Percentiles rank a stretch among this genome's conserved stretches.
Evolutionary conservation across 2,888 invertebrate species (phyloP).

Genomic region (Parnassius orleans): DNA sequence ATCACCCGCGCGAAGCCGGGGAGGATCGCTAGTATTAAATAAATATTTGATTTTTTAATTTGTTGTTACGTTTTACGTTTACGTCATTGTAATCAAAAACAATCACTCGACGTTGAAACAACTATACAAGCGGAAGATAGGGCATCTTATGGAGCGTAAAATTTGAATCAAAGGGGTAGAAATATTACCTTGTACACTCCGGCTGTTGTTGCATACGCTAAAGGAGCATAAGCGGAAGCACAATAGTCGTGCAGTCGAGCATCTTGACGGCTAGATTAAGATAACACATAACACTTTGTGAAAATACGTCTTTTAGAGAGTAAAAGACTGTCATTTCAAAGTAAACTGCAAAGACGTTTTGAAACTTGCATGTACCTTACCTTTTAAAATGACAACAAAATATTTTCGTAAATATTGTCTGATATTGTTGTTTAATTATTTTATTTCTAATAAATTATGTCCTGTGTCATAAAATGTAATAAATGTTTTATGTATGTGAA

Average conservation of each 20-base stretch:
- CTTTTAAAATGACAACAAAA: slow-evolving; percentile 31
- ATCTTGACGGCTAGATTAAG: slow-evolving; percentile 64
- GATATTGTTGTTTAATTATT: no score
- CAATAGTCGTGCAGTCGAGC: slow-evolving; percentile 51
- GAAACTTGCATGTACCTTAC: slow-evolving; percentile 28
- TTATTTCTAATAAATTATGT: no score
- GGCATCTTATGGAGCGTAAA: slow-evolving; percentile 36
- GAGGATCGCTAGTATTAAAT: no score
- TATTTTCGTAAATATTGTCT: no score
- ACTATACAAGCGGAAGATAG: slow-evolving; percentile 40
- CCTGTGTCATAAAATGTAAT: no score
- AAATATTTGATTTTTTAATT: no score
- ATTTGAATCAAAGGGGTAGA: slow-evolving; percentile 57
- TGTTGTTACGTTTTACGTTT: slow-evolving; percentile 30
- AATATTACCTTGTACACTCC: slow-evolving; percentile 53
- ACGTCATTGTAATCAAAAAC: slow-evolving; percentile 36
- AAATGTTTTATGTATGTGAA: no score
- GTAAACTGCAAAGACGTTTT: slow-evolving; percentile 41
- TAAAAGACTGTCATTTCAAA: slow-evolving; percentile 48
- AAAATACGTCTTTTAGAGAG: slow-evolving; percentile 42
- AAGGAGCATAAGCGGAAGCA: slow-evolving; percentile 53
- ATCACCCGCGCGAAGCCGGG: no score
- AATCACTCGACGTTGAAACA: slow-evolving; percentile 46
- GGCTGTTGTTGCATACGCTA: slow-evolving; percentile 44
- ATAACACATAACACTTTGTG: slow-evolving; percentile 58